Percentiles rank a stretch among this genome's conserved stretches.
Conservation (phyloP, 2,888 invertebrate species). For the Orthosia incerta region DNA sequence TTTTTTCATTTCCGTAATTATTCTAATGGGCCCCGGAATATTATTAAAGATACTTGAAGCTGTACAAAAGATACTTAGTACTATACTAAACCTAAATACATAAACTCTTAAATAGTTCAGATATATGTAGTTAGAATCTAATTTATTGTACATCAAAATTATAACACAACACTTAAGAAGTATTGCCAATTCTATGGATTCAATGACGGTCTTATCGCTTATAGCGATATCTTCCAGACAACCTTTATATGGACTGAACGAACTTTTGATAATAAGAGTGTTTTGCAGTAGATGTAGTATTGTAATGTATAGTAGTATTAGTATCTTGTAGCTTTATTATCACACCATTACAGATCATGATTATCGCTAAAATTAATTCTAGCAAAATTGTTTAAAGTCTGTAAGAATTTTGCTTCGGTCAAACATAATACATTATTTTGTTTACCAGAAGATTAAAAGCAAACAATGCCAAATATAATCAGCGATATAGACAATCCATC, state of each 20-base stretch:
- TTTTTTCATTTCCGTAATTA: too few relatives aligned
- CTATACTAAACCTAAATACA: too few relatives aligned
- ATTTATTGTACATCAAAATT: too few relatives aligned
- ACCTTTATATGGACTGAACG: background rate
- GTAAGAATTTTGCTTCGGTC: background rate
- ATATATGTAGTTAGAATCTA: too few relatives aligned
- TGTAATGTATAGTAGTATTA: background rate
- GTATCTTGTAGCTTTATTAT: background rate
- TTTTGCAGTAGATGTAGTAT: background rate
- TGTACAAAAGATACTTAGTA: too few relatives aligned
- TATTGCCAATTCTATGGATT: background rate
- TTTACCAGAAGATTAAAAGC: conserved; percentile 22
- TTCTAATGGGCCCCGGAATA: too few relatives aligned
- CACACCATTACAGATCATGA: background rate
- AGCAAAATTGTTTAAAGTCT: background rate
- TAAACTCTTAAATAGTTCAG: too few relatives aligned
- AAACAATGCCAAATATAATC: conserved; percentile 17
- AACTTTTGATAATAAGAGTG: background rate
- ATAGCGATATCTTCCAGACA: background rate
- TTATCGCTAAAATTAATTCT: background rate
- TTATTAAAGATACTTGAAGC: too few relatives aligned
- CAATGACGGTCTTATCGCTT: background rate
- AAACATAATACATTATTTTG: too few relatives aligned
- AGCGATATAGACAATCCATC: conserved; percentile 21
- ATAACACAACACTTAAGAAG: too few relatives aligned